phyloP scores from a whole-genome alignment of 1,140 invertebrate species.

The Pogonomyrmex californicus region DNA sequence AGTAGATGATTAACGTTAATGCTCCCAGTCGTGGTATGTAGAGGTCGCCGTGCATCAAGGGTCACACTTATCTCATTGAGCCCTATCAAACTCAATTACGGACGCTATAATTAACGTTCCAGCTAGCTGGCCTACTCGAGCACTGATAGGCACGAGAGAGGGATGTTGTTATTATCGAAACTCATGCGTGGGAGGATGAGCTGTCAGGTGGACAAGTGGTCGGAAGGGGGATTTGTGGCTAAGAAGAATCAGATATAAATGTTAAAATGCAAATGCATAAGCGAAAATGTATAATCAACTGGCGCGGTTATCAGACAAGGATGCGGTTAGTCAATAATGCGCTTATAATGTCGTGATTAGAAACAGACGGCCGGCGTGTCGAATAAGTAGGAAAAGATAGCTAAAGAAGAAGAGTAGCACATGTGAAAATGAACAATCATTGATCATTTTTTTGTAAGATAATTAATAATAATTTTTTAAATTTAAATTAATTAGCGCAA shows the following conservation, averaged over 20 bases:
- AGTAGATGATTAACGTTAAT: slow-evolving; percentile 19
- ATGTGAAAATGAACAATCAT: background rate
- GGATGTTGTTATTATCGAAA: slow-evolving; percentile 46
- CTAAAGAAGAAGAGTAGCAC: background rate
- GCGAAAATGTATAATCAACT: background rate
- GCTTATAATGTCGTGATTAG: background rate
- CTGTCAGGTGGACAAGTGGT: background rate
- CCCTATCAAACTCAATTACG: slow-evolving; percentile 60
- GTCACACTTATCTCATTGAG: slow-evolving; percentile 65
- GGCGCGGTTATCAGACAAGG: background rate
- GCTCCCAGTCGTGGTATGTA: background rate
- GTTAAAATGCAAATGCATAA: background rate
- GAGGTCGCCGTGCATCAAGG: slow-evolving; percentile 28
- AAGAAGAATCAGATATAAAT: slow-evolving; percentile 3
- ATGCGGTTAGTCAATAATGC: background rate
- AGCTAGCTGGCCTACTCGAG: slow-evolving; percentile 27
- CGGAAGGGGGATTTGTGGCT: background rate
- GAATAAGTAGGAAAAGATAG: background rate
- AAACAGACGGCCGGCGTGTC: background rate
- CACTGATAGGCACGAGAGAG: slow-evolving; percentile 19
- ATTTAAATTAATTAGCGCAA: background rate
- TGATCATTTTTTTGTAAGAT: background rate
- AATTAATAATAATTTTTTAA: background rate
- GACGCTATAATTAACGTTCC: slow-evolving; percentile 60
- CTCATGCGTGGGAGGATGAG: background rate